These are phyloP conservation scores for Trichomycterus rosablanca DNA, from an alignment of 2,113 vertebrate species.

Conservation along the genomic window DNA sequence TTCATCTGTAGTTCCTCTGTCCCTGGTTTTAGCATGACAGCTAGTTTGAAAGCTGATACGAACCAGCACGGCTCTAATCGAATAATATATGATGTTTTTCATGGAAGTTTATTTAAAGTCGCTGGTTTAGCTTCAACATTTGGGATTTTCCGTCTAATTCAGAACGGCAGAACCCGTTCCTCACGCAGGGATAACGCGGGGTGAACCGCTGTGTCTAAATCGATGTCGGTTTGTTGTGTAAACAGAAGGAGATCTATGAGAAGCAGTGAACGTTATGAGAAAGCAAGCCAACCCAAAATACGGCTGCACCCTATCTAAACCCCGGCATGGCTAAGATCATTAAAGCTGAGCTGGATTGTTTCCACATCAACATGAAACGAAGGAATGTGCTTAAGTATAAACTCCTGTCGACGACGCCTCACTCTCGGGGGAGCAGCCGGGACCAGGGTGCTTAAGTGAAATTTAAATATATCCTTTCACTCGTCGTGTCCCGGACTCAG, in stretches of 20 bases:
- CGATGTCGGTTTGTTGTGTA: neutral
- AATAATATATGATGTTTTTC: constrained; percentile 15
- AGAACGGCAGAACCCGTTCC: neutral
- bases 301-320: neutral
- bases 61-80: neutral
- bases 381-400: neutral
- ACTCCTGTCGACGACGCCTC: neutral
- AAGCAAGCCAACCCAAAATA: neutral
- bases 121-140: neutral
- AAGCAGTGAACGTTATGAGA: neutral
- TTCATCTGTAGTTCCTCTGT: too few relatives aligned
- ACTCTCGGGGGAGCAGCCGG: neutral
- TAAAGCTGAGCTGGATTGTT: neutral
- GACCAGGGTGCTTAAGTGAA: neutral
- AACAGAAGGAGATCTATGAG: constrained; percentile 5
- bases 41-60: constrained; percentile 8
- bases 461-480: constrained; percentile 2
- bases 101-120: neutral
- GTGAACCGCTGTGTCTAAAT: neutral
- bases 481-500: neutral
- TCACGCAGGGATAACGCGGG: neutral
- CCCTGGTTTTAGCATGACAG: neutral
- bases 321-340: neutral
- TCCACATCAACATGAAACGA: neutral
- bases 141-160: neutral